Evolutionary conservation across 2,797 vertebrate species (phyloP), one percentile per base, ranked within the genome.

Genomic region (Allobates femoralis): DNA sequence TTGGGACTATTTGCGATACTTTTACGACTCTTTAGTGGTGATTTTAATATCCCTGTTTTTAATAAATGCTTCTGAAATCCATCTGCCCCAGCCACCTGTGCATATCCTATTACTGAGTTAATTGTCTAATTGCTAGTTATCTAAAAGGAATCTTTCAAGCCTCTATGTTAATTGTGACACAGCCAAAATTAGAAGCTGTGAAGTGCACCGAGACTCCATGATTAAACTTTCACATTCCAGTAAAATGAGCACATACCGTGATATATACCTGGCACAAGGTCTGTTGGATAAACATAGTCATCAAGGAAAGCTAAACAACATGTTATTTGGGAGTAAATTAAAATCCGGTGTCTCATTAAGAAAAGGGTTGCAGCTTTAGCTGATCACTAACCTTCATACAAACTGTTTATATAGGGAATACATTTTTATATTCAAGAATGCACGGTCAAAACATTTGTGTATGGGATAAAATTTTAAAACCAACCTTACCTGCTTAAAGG

Each of bases 271-370:
- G 86, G 82, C 82, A 88, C 81, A 75, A 28, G 41, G 82, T 80
- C 67, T 66, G 55, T 66, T 26, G 37, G 58, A 88, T 88, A 88
- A 88, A 84, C 82, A 84, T 58, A 32, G 69, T 84, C 77, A 88
- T 88, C 82, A 84, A 83, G 41, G 67, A 64, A 80, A 80, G 28
- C 82, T 85, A 88, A 88, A 88, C 82, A 84, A 85, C 77, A 87
- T 53, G 76, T 74, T 73, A 80, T 83, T 83, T 79, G 75, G 62
- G 79, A 56, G 53, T 26, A 87, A 83, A 87, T 87, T 83, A 84
- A 87, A 87, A 84, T 79, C 86, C 67, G 32, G 79, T 87, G 55
- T 84, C 58, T 87, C 86, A 80, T 84, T 79, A 55, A 71, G 62
- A 37, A 46, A 83, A 50, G 30, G n/a, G 64, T 58, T 64, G 16